Base-by-base conservation (phyloP, 2,113 vertebrate genomes). In the Ophthalmotilapia sp. region DNA sequence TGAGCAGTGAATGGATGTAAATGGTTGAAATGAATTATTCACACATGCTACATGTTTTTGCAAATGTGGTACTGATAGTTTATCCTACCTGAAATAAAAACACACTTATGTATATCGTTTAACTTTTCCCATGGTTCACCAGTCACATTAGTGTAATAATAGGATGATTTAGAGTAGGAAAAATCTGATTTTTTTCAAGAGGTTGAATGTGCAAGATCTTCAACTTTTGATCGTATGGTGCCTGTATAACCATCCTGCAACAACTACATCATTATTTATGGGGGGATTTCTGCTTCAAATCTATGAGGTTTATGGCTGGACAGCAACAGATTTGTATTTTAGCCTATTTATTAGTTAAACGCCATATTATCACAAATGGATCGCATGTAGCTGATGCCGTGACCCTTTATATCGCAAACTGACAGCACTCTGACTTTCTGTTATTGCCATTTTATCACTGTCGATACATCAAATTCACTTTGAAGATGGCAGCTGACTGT, bases 111-210 rank as follows among this genome's bases (percentile, higher is more conserved):
- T 10, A 45, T 75, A 17, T 11, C 9, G 15, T 17, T 75, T 17
- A 75, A 47, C 23, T 75, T 45, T 75, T 5, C 14, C 42, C 1
- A 19, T 17, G 40, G 0, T 23, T 68, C 0, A 38, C 21, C 40
- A 11, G 68, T 73, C 68, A 73, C 40, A 47, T 0, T 45, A 10
- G 12, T 2, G 65, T 45, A 26, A 73, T 42, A 26, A 45, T 7
- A 26, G 40, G 68, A 26, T 47, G 40, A 42, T 47, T 29, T 1
- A 6, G 21, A 75, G 5, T 29, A 70, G 65, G n/a, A 70, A 23
- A 42, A 70, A 70, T 73, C 40, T 0, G 31, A 0, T 2, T 2
- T 23, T 45, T 26, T 73, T 45, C 2, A 14, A 70, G 21, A 26
- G 65, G 21, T 10, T 45, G 19, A 65, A 19, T n/a, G 19, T 38